A percentile compares a stretch with the other conserved stretches of the same genome.
These are phyloP conservation scores for Aphidius colemani DNA, from an alignment of 2,888 invertebrate genomes.

Conservation along the genomic window DNA sequence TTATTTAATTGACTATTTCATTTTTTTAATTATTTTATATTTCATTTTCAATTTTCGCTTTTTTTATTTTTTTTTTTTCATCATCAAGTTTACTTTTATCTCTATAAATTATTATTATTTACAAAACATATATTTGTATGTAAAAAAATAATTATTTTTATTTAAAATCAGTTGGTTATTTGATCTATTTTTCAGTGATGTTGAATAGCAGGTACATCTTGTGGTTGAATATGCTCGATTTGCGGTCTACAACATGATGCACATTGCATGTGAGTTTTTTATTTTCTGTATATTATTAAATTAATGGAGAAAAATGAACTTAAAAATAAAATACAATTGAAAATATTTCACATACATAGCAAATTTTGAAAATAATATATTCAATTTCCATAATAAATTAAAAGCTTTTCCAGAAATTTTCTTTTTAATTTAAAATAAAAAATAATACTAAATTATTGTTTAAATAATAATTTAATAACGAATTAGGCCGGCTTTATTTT, in stretches of 20 bases:
- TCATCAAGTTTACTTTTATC: too few relatives aligned
- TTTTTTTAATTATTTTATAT: background rate
- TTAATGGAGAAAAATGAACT: too few relatives aligned
- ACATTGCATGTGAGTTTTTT: too few relatives aligned
- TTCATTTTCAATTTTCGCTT: background rate
- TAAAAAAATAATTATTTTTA: too few relatives aligned
- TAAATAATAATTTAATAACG: too few relatives aligned
- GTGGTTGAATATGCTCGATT: slow-evolving; percentile 13
- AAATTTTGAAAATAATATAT: background rate
- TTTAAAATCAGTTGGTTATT: background rate
- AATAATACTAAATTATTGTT: too few relatives aligned
- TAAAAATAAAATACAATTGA: background rate
- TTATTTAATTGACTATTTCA: background rate
- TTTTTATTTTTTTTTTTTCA: too few relatives aligned
- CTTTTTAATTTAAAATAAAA: background rate
- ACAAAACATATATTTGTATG: too few relatives aligned
- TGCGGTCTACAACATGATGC: background rate
- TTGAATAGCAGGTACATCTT: slow-evolving; percentile 10
- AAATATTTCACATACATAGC: slow-evolving; percentile 3
- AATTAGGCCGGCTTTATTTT: too few relatives aligned
- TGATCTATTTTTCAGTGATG: slow-evolving; percentile 11
- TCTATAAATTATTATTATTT: too few relatives aligned
- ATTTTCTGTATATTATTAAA: too few relatives aligned
- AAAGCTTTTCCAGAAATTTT: background rate
- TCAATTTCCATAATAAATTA: background rate